phyloP scores from a whole-genome alignment of 2,888 invertebrate genomes.

The Sarcophaga subvicina region DNA sequence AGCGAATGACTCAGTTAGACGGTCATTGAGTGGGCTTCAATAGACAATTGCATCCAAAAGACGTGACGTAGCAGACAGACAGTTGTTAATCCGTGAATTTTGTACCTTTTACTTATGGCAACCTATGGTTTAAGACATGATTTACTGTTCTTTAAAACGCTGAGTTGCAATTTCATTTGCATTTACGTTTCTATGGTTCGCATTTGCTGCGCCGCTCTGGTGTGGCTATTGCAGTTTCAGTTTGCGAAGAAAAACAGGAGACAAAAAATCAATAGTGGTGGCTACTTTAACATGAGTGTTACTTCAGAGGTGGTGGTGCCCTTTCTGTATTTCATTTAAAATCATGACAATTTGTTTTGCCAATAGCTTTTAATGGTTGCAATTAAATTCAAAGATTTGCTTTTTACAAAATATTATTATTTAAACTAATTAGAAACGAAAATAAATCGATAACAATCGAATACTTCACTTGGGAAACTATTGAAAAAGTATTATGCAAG shows the following conservation, averaged over 20 bases:
- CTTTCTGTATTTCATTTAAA: not conserved
- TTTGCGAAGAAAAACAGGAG: too few relatives aligned
- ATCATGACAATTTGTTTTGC: constrained; percentile 26
- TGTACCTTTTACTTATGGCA: too few relatives aligned
- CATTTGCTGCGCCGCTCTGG: too few relatives aligned
- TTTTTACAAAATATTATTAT: not conserved
- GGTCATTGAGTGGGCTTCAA: not conserved
- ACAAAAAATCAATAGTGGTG: too few relatives aligned
- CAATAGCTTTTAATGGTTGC: constrained; percentile 14
- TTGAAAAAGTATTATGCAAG: too few relatives aligned
- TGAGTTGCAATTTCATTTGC: not conserved
- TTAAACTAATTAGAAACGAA: not conserved
- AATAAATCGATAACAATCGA: not conserved
- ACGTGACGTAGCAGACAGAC: not conserved
- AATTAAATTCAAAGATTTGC: constrained; percentile 32
- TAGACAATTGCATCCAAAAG: not conserved
- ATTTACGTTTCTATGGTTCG: not conserved
- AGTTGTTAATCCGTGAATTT: not conserved
- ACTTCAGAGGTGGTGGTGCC: not conserved
- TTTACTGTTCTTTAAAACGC: not conserved
- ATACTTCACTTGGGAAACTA: too few relatives aligned
- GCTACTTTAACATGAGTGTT: not conserved
- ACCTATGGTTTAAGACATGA: too few relatives aligned
- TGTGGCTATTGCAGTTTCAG: too few relatives aligned
- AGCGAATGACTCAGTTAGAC: not conserved